phyloP scores from a whole-genome alignment of 2,888 invertebrate species.

The Trissolcus brochymenae region DNA sequence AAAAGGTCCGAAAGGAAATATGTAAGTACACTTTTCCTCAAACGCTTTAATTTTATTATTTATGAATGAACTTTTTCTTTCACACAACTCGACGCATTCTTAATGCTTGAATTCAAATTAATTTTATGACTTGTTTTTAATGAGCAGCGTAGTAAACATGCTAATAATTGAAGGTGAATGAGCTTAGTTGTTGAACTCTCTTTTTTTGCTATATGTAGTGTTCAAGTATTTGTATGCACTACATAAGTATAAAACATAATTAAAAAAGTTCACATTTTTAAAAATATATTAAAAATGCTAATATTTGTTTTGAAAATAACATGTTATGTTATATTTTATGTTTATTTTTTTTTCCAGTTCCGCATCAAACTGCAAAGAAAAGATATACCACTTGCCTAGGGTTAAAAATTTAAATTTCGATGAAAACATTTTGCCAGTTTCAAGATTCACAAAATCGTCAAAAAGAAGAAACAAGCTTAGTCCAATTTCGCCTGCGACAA shows the following conservation, averaged over 20 bases:
- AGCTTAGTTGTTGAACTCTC: constrained; percentile 15
- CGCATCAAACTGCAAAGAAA: constrained; percentile 54
- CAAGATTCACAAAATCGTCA: constrained; percentile 29
- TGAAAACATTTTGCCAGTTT: constrained; percentile 43
- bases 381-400: constrained; percentile 57
- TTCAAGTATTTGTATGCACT: no score
- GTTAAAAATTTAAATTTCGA: constrained; percentile 41
- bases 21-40: constrained; percentile 59
- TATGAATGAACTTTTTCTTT: background rate
- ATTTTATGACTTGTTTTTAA: background rate
- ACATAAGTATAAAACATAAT: no score
- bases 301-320: no score
- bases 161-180: constrained; percentile 10
- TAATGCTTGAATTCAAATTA: constrained; percentile 2
- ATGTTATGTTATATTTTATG: background rate
- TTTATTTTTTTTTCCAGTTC: constrained; percentile 38
- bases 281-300: no score
- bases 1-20: constrained; percentile 60
- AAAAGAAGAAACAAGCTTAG: constrained; percentile 25
- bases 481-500: constrained; percentile 8
- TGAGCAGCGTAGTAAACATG: background rate
- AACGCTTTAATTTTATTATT: background rate
- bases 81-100: background rate
- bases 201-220: no score
- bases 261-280: no score